phyloP scores from a whole-genome alignment of 2,888 invertebrate genomes.

The Venusia cambrica region DNA sequence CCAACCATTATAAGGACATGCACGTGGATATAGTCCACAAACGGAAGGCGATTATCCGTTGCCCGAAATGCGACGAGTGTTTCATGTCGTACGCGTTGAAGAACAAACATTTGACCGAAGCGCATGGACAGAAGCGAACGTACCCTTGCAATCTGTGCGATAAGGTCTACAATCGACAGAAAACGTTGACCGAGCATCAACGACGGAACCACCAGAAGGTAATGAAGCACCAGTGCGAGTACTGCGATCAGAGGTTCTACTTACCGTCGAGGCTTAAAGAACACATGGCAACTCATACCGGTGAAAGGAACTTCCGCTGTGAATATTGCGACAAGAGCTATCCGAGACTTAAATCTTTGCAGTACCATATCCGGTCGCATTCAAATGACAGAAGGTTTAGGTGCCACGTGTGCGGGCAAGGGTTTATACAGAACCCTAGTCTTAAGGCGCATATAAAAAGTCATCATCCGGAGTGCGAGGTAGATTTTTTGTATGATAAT shows the following conservation, averaged over 20 bases:
- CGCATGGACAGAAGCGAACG: constrained; percentile 65
- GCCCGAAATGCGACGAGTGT: constrained; percentile 68
- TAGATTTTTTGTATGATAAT: constrained; percentile 38
- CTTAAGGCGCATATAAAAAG: constrained; percentile 81
- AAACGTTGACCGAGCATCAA: constrained; percentile 67
- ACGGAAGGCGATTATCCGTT: constrained; percentile 66
- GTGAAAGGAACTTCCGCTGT: constrained; percentile 79
- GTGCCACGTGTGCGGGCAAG: constrained; percentile 78
- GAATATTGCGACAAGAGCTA: constrained; percentile 82
- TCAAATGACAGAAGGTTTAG: constrained; percentile 80
- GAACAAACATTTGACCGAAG: constrained; percentile 66
- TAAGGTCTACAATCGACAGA: constrained; percentile 70
- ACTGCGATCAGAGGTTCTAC: constrained; percentile 77
- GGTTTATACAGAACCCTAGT: constrained; percentile 81
- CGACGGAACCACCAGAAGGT: constrained; percentile 69
- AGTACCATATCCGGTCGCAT: constrained; percentile 81
- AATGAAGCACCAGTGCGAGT: constrained; percentile 75
- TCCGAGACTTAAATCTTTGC: constrained; percentile 79
- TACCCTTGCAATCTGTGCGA: constrained; percentile 72
- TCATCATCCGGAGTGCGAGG: constrained; percentile 72
- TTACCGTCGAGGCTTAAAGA: constrained; percentile 67
- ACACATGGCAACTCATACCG: constrained; percentile 78
- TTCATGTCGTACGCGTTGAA: constrained; percentile 72
- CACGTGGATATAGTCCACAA: constrained; percentile 72
- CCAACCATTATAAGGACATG: constrained; percentile 70